A percentile compares a stretch with the other conserved stretches of the same genome.
These are phyloP conservation scores for Habrosyne pyritoides DNA, from an alignment of 2,888 invertebrate species.

Conservation along the genomic window DNA sequence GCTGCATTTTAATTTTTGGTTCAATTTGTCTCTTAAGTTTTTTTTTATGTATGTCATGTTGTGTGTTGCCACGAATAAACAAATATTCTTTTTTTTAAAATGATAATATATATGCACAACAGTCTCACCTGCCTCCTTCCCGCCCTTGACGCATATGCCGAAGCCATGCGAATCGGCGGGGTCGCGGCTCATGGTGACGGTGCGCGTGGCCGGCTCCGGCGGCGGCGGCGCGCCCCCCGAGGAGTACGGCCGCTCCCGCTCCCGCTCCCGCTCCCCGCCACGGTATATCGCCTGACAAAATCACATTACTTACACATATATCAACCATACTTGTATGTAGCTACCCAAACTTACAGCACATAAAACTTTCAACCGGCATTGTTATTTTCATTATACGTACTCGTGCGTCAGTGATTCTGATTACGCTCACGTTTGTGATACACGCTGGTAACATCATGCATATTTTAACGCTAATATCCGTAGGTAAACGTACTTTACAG, in stretches of 20 bases:
- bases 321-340: not conserved
- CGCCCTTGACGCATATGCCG: slow-evolving; percentile 96
- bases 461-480: not conserved
- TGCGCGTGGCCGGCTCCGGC: slow-evolving; percentile 91
- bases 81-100: too few species aligned
- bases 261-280: slow-evolving; percentile 64
- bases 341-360: not conserved
- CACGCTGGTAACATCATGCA: not conserved
- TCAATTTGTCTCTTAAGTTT: too few species aligned
- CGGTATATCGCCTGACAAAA: slow-evolving; percentile 80
- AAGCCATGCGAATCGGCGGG: slow-evolving; percentile 93
- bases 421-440: not conserved
- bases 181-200: slow-evolving; percentile 93
- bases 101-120: not conserved
- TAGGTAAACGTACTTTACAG: slow-evolving; percentile 15
- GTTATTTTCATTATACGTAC: not conserved
- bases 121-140: slow-evolving; percentile 91
- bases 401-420: not conserved
- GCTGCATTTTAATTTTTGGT: too few species aligned
- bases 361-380: not conserved
- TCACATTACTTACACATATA: slow-evolving; percentile 1
- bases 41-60: too few species aligned
- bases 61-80: too few species aligned
- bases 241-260: slow-evolving; percentile 81
- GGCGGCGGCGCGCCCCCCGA: slow-evolving; percentile 84